phyloP scores from a whole-genome alignment of 2,888 invertebrate genomes.

The Drosophila nr. fundita region DNA sequence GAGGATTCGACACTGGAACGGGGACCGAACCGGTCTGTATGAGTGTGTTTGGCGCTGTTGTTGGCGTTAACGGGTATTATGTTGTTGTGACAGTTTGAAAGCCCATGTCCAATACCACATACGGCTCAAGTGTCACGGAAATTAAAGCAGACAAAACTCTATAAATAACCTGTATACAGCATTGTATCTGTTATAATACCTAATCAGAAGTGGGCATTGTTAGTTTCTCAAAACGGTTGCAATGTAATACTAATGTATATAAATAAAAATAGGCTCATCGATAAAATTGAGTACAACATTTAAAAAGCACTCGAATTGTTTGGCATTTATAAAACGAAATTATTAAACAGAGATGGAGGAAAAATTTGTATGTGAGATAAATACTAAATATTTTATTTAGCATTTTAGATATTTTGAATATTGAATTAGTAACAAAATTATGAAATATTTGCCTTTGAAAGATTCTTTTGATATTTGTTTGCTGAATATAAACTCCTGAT shows the following conservation, averaged over 20 bases:
- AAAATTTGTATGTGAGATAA: background rate
- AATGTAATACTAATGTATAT: conserved; percentile 9
- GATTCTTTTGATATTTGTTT: background rate
- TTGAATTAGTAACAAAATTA: background rate
- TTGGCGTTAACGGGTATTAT: conserved; percentile 69
- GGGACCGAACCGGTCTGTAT: conserved; percentile 7
- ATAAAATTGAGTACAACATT: background rate
- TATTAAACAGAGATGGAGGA: background rate
- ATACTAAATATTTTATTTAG: background rate
- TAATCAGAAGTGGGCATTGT: conserved; percentile 14
- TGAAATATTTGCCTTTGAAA: background rate
- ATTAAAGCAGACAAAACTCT: conserved; percentile 46
- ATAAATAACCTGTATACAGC: conserved; percentile 16
- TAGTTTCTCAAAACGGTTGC: conserved; percentile 2
- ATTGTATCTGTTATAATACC: conserved; percentile 12
- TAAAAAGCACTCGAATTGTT: background rate
- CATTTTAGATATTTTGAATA: background rate
- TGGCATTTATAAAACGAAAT: background rate
- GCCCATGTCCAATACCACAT: conserved; percentile 33
- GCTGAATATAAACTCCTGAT: background rate
- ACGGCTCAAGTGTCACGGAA: conserved; percentile 65
- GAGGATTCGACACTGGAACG: conserved; percentile 9
- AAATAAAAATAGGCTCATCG: background rate
- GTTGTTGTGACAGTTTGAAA: conserved; percentile 75
- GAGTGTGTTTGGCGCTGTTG: conserved; percentile 20